Conservation (phyloP, 2,113 vertebrate species). For the Thunnus thynnus region DNA sequence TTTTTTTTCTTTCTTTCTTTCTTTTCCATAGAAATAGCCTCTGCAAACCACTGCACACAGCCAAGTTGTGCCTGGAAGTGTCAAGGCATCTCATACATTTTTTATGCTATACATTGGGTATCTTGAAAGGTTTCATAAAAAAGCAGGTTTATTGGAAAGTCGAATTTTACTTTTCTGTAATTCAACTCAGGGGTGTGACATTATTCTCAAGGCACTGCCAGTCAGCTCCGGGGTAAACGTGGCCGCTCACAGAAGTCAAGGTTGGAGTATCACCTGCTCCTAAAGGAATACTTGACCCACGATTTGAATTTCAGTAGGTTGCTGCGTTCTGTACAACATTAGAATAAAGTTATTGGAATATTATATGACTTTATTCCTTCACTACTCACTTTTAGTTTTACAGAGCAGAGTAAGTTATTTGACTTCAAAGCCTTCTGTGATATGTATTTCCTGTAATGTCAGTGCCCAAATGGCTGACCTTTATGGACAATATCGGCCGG, state of each 20-base stretch:
- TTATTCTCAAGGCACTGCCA: constrained; percentile 46
- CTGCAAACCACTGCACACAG: constrained; percentile 25
- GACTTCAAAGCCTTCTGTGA: constrained; percentile 77
- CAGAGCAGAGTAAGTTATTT: constrained; percentile 17
- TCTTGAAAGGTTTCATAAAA: constrained; percentile 25
- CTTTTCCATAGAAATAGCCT: constrained; percentile 20
- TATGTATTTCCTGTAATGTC: constrained; percentile 74
- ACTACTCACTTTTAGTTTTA: constrained; percentile 39
- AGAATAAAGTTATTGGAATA: constrained; percentile 35
- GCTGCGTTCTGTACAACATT: constrained; percentile 34
- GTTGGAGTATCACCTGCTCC: constrained; percentile 55
- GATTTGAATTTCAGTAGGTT: constrained; percentile 68
- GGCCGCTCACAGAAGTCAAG: constrained; percentile 55
- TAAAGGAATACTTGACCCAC: constrained; percentile 25
- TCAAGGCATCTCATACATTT: constrained; percentile 55
- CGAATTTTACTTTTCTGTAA: constrained; percentile 47
- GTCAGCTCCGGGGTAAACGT: constrained; percentile 26
- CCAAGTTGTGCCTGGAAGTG: constrained; percentile 22
- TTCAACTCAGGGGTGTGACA: constrained; percentile 51
- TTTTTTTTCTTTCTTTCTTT: not conserved
- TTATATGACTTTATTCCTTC: constrained; percentile 39
- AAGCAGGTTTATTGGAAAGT: constrained; percentile 37
- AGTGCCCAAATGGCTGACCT: constrained; percentile 56
- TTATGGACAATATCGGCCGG: too few species aligned
- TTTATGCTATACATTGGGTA: constrained; percentile 26